Percentiles rank a stretch among this genome's conserved stretches.
These are phyloP conservation scores for Suillia variegata DNA, from an alignment of 2,888 invertebrate species.

Conservation along the genomic window DNA sequence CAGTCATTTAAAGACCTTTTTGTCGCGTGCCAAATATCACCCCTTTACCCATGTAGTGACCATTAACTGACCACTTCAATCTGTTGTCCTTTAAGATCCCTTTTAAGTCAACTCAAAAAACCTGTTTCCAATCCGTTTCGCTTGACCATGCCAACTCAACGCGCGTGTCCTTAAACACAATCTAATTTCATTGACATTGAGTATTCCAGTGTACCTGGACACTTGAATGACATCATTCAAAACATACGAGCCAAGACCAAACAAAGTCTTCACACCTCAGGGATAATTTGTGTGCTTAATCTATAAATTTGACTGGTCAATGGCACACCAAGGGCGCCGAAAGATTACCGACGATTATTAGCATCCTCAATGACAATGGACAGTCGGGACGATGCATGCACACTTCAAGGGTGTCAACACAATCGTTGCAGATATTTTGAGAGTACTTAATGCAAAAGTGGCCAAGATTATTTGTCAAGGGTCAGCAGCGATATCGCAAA, in stretches of 20 bases:
- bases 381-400: neutral
- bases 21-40: too few relatives aligned
- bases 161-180: conserved; percentile 10
- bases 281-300: neutral
- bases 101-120: too few relatives aligned
- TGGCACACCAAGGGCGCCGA: conserved; percentile 3
- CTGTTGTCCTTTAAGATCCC: too few relatives aligned
- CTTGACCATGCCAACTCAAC: conserved; percentile 26
- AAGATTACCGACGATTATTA: conserved; percentile 6
- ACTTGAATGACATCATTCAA: too few relatives aligned
- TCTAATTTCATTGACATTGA: too few relatives aligned
- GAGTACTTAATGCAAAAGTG: neutral
- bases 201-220: neutral
- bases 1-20: too few relatives aligned
- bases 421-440: conserved; percentile 4
- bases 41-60: too few relatives aligned
- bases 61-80: too few relatives aligned
- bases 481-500: neutral
- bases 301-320: neutral
- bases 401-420: conserved; percentile 5
- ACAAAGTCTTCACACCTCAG: neutral
- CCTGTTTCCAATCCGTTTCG: conserved; percentile 51
- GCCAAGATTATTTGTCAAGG: conserved; percentile 1
- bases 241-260: too few relatives aligned
- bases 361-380: conserved; percentile 6